Percentiles rank a stretch among this genome's conserved stretches.
These are phyloP conservation scores for Neomicropteryx cornuta DNA, from an alignment of 1,140 invertebrate species.

Conservation along the genomic window DNA sequence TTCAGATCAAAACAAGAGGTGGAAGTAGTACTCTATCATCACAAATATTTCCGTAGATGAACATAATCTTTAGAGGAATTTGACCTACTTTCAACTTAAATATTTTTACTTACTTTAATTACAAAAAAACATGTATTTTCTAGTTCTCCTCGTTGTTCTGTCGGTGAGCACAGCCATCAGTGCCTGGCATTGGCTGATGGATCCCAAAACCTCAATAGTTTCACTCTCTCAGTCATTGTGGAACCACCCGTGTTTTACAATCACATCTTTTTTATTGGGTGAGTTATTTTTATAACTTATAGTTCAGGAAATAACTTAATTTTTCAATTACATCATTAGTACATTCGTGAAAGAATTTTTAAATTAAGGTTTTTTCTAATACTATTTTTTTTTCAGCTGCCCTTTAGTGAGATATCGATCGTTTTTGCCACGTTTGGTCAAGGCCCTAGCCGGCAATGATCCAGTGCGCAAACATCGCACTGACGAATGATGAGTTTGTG, in stretches of 20 bases:
- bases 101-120: background rate
- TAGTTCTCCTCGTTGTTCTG: conserved; percentile 74
- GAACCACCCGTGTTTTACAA: conserved; percentile 95
- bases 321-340: background rate
- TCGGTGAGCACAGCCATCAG: conserved; percentile 83
- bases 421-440: no score
- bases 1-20: no score
- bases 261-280: conserved; percentile 76
- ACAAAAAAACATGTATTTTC: conserved; percentile 24
- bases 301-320: conserved; percentile 1
- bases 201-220: conserved; percentile 79
- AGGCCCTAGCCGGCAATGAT: no score
- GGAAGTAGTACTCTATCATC: no score
- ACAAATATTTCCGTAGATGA: no score
- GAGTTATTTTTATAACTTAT: conserved; percentile 20
- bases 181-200: conserved; percentile 89
- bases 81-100: conserved; percentile 4
- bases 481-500: no score
- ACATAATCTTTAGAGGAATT: no score
- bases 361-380: background rate
- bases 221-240: conserved; percentile 82
- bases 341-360: conserved; percentile 4
- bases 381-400: no score
- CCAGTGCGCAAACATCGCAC: no score
- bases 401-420: no score